Percentiles rank a stretch among this genome's conserved stretches.
Evolutionary conservation across 2,113 vertebrate genomes (phyloP).

Genomic region (Phainopepla nitens): DNA sequence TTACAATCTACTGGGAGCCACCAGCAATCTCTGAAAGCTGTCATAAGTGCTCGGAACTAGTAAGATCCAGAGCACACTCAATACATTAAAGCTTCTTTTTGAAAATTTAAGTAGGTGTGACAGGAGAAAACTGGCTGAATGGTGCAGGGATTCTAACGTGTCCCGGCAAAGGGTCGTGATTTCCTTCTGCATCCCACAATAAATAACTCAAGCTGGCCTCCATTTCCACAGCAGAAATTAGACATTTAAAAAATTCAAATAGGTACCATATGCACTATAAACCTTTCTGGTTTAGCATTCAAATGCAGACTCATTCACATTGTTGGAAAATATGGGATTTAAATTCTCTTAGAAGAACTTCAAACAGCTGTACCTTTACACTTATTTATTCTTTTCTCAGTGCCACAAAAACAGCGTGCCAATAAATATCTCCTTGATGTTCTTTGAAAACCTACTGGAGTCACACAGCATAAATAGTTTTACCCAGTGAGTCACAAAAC

Average conservation of each 20-base stretch:
- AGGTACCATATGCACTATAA: slow-evolving; percentile 46
- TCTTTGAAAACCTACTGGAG: neutral
- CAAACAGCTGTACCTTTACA: neutral
- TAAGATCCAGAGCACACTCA: slow-evolving; percentile 53
- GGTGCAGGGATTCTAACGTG: slow-evolving; percentile 21
- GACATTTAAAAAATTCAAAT: slow-evolving; percentile 63
- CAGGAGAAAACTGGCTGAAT: slow-evolving; percentile 54
- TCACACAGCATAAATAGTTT: neutral
- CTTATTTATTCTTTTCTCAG: neutral
- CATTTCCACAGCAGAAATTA: slow-evolving; percentile 55
- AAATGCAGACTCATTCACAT: neutral
- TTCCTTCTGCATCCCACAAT: slow-evolving; percentile 63
- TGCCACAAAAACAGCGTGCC: neutral
- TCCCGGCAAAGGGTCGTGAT: slow-evolving; percentile 26
- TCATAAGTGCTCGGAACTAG: slow-evolving; percentile 63
- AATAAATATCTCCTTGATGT: neutral
- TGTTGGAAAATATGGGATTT: neutral
- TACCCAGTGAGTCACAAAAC: neutral
- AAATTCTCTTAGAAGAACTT: slow-evolving; percentile 7
- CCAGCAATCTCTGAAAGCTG: slow-evolving; percentile 66
- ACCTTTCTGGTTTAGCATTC: slow-evolving; percentile 36
- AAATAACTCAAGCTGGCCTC: slow-evolving; percentile 62
- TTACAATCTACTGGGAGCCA: slow-evolving; percentile 72
- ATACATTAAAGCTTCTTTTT: slow-evolving; percentile 63
- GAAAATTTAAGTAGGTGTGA: slow-evolving; percentile 70